Conservation (phyloP, 1,140 invertebrate genomes). For the Leptinotarsa defecta region DNA sequence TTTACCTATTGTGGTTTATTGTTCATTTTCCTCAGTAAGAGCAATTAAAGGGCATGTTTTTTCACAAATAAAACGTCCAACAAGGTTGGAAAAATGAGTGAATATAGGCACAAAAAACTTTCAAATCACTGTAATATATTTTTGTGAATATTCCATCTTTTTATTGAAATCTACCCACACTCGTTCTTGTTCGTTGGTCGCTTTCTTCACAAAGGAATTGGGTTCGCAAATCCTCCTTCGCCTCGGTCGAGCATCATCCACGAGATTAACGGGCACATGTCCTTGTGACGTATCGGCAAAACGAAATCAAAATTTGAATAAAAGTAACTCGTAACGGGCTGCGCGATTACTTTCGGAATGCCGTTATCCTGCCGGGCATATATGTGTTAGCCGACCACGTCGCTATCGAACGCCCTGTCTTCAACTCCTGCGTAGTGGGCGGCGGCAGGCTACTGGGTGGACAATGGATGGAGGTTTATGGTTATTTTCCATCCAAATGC, state of each 20-base stretch:
- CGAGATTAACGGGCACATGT: conserved; percentile 22
- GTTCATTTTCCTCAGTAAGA: too few relatives aligned
- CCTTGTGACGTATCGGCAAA: conserved; percentile 25
- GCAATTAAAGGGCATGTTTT: too few relatives aligned
- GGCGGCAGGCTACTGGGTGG: neutral
- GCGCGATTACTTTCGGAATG: conserved; percentile 27
- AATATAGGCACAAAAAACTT: too few relatives aligned
- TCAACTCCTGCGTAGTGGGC: neutral
- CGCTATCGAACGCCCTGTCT: conserved; percentile 11
- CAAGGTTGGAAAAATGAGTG: too few relatives aligned
- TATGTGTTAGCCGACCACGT: conserved; percentile 26
- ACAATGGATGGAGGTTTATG: neutral
- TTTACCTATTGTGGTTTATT: too few relatives aligned
- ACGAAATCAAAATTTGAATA: conserved; percentile 30
- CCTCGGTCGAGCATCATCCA: too few relatives aligned
- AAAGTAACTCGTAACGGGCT: conserved; percentile 27
- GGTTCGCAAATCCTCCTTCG: neutral
- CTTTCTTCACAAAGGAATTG: neutral
- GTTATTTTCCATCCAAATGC: too few relatives aligned
- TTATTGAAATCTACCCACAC: too few relatives aligned
- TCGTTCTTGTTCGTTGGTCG: neutral
- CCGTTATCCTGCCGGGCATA: conserved; percentile 23
- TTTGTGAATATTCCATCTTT: too few relatives aligned
- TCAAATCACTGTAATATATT: too few relatives aligned
- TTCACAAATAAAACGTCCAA: too few relatives aligned